phyloP scores from a whole-genome alignment of 2,797 vertebrate genomes.

The Nannoperca australis region DNA sequence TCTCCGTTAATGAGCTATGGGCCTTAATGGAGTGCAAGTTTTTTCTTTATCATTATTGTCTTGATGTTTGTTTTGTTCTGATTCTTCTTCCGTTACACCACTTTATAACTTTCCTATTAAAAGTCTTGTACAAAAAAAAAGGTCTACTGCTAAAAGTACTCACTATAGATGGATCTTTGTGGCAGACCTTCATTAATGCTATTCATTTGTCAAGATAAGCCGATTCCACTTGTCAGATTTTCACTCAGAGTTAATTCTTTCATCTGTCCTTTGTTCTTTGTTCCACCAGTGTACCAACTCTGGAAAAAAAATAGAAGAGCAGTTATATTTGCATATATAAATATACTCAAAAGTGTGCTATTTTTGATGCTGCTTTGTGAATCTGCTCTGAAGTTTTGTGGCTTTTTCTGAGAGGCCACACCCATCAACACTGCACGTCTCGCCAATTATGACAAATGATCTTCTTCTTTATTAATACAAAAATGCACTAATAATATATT shows the following conservation, averaged over 20 bases:
- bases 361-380: conserved; percentile 44
- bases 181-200: conserved; percentile 69
- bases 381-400: conserved; percentile 27
- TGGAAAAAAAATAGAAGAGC: conserved; percentile 26
- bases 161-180: conserved; percentile 40
- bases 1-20: conserved; percentile 56
- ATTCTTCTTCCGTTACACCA: conserved; percentile 15
- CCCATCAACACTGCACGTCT: neutral
- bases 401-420: neutral
- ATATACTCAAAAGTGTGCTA: conserved; percentile 57
- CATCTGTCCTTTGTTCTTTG: conserved; percentile 66
- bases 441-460: conserved; percentile 1
- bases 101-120: conserved; percentile 56
- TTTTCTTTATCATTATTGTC: conserved; percentile 44
- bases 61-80: conserved; percentile 47
- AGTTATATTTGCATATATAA: conserved; percentile 65
- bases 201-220: conserved; percentile 76
- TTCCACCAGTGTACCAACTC: conserved; percentile 58
- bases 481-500: neutral
- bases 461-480: neutral
- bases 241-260: conserved; percentile 68
- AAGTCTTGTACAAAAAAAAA: conserved; percentile 44
- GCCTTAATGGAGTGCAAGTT: conserved; percentile 53
- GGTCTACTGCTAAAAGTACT: conserved; percentile 25
- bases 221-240: conserved; percentile 76